These are phyloP conservation scores for Sminthurinus aureus DNA, from an alignment of 2,888 invertebrate species.

Conservation along the genomic window DNA sequence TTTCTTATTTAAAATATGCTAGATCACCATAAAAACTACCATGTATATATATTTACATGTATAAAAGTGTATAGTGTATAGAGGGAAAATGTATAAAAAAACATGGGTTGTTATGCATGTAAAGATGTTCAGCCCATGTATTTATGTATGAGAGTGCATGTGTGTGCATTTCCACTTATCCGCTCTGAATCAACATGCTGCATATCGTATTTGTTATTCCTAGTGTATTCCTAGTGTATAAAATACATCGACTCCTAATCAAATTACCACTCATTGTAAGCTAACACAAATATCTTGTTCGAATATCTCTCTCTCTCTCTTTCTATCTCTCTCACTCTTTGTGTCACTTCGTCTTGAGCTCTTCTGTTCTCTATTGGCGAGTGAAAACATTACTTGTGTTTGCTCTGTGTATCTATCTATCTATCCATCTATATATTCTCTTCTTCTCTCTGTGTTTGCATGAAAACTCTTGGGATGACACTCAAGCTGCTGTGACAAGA, in stretches of 20 bases:
- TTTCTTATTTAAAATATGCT: too few relatives aligned
- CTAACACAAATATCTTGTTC: slow-evolving; percentile 37
- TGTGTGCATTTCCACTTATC: slow-evolving; percentile 46
- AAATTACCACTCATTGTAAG: slow-evolving; percentile 43
- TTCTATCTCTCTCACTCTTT: not conserved
- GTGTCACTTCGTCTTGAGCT: slow-evolving; percentile 5
- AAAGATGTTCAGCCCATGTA: not conserved
- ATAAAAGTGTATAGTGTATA: not conserved
- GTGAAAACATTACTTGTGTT: slow-evolving; percentile 30
- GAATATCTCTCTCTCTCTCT: slow-evolving; percentile 13
- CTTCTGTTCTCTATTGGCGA: slow-evolving; percentile 7
- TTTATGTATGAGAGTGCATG: slow-evolving; percentile 31
- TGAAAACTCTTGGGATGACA: slow-evolving; percentile 24
- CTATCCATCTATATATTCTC: not conserved
- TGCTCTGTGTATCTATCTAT: slow-evolving; percentile 2
- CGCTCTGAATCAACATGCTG: slow-evolving; percentile 38
- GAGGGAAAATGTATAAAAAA: not conserved
- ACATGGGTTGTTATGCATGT: not conserved
- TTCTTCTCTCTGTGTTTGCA: too few relatives aligned
- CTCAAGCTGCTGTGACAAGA: slow-evolving; percentile 35
- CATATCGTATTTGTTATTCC: slow-evolving; percentile 36
- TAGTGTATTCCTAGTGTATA: slow-evolving; percentile 23
- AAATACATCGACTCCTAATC: slow-evolving; percentile 45
- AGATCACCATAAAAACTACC: too few relatives aligned
- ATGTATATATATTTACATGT: not conserved